Percentiles rank a stretch among this genome's conserved stretches.
Conservation (phyloP, 1,140 invertebrate genomes). For the Aphis gossypii region DNA sequence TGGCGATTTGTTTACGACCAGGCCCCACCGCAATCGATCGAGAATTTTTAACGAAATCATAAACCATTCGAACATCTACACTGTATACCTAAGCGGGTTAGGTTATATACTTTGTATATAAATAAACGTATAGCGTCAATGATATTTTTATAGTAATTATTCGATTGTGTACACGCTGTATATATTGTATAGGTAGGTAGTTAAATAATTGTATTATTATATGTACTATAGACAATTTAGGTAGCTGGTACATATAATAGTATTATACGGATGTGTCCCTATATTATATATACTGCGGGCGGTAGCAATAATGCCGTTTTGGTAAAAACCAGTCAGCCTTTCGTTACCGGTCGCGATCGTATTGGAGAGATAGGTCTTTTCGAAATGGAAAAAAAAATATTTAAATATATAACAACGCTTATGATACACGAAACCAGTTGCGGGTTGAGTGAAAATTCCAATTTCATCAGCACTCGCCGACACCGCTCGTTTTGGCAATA, state of each 20-base stretch:
- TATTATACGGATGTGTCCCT: background rate
- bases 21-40: background rate
- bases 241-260: background rate
- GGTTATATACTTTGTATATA: too few species aligned
- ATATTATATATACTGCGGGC: background rate
- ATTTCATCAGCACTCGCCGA: background rate
- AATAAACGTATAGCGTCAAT: background rate
- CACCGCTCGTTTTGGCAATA: background rate
- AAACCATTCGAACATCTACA: background rate
- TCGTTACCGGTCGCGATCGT: slow-evolving; percentile 30
- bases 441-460: background rate
- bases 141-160: background rate
- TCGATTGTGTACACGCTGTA: background rate
- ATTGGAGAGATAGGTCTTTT: background rate
- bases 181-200: background rate
- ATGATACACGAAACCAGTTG: slow-evolving; percentile 18
- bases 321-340: background rate
- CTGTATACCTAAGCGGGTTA: background rate
- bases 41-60: slow-evolving; percentile 12
- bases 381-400: slow-evolving; percentile 1
- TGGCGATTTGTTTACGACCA: background rate
- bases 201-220: background rate
- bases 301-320: background rate
- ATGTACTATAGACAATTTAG: background rate
- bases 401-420: background rate